Conservation (phyloP, 2,113 vertebrate genomes). For the Pollachius pollachius region DNA sequence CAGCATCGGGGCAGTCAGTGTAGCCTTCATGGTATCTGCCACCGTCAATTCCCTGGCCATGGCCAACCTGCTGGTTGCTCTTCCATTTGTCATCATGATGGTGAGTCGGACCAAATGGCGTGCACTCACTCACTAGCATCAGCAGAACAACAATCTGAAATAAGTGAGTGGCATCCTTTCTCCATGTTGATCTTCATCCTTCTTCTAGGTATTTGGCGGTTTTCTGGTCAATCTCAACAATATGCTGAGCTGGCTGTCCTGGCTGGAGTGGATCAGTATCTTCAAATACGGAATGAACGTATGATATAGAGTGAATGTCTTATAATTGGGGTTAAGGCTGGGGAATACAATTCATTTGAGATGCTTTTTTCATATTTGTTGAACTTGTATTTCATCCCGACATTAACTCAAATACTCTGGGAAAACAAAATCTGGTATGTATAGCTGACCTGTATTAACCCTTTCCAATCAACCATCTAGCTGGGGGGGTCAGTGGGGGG, state of each 20-base stretch:
- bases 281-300: constrained; percentile 77
- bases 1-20: constrained; percentile 70
- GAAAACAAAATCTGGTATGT: neutral
- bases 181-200: neutral
- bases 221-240: constrained; percentile 76
- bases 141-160: neutral
- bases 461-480: too few relatives aligned
- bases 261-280: constrained; percentile 79
- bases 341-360: neutral
- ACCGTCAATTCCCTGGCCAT: constrained; percentile 73
- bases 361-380: constrained; percentile 2
- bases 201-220: constrained; percentile 75
- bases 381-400: too few relatives aligned
- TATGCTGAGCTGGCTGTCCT: constrained; percentile 79
- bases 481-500: neutral
- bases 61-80: constrained; percentile 75
- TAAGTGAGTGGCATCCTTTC: neutral
- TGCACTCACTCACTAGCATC: neutral
- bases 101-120: constrained; percentile 42
- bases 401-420: too few relatives aligned
- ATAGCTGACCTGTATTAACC: neutral
- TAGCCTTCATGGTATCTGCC: constrained; percentile 78
- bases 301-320: constrained; percentile 33
- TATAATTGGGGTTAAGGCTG: too few relatives aligned
- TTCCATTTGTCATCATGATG: constrained; percentile 83